phyloP scores from a whole-genome alignment of 2,113 vertebrate genomes.

The Boulengerochromis microlepis region DNA sequence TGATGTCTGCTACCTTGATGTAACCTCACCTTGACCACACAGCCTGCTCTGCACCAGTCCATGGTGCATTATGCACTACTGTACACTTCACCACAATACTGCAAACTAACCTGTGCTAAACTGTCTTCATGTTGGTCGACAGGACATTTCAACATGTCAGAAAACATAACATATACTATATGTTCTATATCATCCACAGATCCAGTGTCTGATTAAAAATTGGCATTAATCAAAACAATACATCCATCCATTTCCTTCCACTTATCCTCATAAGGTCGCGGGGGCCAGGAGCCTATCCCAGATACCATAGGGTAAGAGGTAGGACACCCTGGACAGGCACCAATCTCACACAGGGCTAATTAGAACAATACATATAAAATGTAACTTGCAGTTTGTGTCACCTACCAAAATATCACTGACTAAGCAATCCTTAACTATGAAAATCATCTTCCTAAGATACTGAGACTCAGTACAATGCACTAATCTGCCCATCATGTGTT shows the following conservation, averaged over 20 bases:
- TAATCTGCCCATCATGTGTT: neutral
- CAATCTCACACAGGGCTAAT: neutral
- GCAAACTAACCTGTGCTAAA: rapidly evolving
- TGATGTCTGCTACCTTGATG: neutral
- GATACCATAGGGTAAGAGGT: neutral
- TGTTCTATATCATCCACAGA: neutral
- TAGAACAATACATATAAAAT: neutral
- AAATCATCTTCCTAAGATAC: neutral
- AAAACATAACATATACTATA: neutral
- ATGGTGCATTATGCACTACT: neutral
- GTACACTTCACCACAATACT: neutral
- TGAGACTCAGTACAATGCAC: neutral
- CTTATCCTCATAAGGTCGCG: rapidly evolving
- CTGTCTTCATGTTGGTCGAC: neutral
- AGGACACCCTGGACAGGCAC: neutral
- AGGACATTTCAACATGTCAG: neutral
- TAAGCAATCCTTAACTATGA: neutral
- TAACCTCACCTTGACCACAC: neutral
- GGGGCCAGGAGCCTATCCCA: neutral
- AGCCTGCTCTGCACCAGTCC: neutral
- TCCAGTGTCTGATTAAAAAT: neutral
- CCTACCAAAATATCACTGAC: neutral
- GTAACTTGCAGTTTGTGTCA: neutral
- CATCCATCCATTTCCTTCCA: neutral
- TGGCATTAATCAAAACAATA: neutral